Evolutionary conservation across 64 coral and sea anemone species (phyloP).

Genomic region (Dendronephthya gigantea): DNA sequence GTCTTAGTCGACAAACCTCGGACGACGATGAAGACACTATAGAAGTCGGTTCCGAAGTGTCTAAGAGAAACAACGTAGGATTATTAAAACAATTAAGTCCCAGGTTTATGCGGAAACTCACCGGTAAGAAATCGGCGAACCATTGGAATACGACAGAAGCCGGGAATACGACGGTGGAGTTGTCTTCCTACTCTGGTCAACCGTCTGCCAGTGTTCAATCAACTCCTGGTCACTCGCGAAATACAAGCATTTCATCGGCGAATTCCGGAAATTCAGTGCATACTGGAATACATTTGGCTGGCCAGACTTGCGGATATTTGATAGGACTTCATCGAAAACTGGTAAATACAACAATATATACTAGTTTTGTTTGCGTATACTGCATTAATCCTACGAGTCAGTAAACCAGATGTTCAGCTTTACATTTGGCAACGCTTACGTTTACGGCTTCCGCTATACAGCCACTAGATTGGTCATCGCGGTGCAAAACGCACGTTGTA

Average conservation of each 20-base stretch:
- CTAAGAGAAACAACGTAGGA: neutral
- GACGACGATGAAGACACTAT: neutral
- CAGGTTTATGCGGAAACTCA: neutral
- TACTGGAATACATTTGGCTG: slow-evolving; percentile 16
- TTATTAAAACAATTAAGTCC: neutral
- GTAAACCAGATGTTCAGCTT: too few relatives aligned
- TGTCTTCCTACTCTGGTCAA: neutral
- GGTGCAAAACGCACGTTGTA: too few relatives aligned
- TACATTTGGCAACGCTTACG: too few relatives aligned
- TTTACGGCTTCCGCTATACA: too few relatives aligned
- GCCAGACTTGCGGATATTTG: slow-evolving; percentile 69
- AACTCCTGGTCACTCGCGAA: slow-evolving; percentile 28
- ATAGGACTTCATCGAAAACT: slow-evolving; percentile 87
- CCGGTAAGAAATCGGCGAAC: neutral
- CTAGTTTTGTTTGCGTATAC: neutral
- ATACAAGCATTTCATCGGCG: slow-evolving; percentile 49
- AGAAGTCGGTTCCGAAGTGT: neutral
- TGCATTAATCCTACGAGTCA: too few relatives aligned
- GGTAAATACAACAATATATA: slow-evolving; percentile 31
- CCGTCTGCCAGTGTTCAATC: neutral
- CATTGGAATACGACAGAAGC: neutral
- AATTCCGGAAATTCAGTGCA: slow-evolving; percentile 35
- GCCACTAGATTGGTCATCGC: too few relatives aligned
- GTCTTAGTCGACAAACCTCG: slow-evolving; percentile 12
- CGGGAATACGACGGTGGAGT: neutral